These are phyloP conservation scores for Arge pagana DNA, from an alignment of 2,888 invertebrate genomes.

Conservation along the genomic window DNA sequence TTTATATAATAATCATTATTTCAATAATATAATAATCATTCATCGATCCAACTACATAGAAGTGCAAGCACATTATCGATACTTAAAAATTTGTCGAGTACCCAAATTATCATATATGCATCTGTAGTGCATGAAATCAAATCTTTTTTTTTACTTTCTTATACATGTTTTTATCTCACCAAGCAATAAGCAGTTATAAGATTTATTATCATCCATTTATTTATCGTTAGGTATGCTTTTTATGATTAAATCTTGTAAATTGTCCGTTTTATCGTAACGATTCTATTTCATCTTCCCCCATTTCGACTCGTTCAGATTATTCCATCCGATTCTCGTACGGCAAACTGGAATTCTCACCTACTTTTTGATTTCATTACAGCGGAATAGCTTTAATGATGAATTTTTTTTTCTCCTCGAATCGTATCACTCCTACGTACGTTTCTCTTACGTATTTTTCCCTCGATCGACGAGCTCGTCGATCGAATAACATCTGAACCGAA, in stretches of 20 bases:
- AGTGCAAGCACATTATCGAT: slow-evolving; percentile 18
- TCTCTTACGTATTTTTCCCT: too few relatives aligned
- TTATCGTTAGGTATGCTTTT: slow-evolving; percentile 3
- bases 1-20: slow-evolving; percentile 40
- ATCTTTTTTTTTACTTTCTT: not conserved
- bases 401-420: too few relatives aligned
- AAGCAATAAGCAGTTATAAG: slow-evolving; percentile 21
- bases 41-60: slow-evolving; percentile 44
- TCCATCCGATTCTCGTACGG: slow-evolving; percentile 6
- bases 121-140: too few relatives aligned
- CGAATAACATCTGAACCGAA: too few relatives aligned
- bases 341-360: slow-evolving; percentile 15
- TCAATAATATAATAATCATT: slow-evolving; percentile 46
- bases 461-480: too few relatives aligned
- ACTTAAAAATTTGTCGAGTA: slow-evolving; percentile 9
- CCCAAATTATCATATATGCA: slow-evolving; percentile 14
- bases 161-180: slow-evolving; percentile 3
- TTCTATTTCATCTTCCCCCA: not conserved
- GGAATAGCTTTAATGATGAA: not conserved
- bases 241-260: slow-evolving; percentile 4
- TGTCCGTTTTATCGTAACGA: too few relatives aligned
- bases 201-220: slow-evolving; percentile 19
- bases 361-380: slow-evolving; percentile 7
- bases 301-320: too few relatives aligned
- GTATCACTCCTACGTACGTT: too few relatives aligned